Conservation (phyloP, 2,113 vertebrate genomes). For the Eulemur rufifrons region DNA sequence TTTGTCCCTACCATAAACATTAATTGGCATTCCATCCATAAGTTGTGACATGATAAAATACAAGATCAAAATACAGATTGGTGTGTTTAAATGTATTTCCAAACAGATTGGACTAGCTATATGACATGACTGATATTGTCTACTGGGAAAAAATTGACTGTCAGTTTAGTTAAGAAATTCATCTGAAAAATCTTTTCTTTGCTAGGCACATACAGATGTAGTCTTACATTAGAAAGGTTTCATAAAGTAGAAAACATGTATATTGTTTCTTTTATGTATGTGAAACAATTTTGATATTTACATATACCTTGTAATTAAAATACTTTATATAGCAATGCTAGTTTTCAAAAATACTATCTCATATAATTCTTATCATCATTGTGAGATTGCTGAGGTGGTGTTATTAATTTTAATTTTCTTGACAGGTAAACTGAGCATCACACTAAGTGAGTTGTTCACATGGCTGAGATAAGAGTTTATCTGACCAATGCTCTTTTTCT, state of each 20-base stretch:
- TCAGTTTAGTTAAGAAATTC: neutral
- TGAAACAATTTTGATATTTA: slow-evolving; percentile 15
- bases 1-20: neutral
- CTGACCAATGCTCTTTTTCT: neutral
- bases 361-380: neutral
- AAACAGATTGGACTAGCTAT: neutral
- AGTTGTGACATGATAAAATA: slow-evolving; percentile 19
- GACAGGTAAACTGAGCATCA: neutral
- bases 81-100: slow-evolving; percentile 9
- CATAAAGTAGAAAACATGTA: neutral
- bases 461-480: neutral
- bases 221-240: neutral
- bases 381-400: neutral
- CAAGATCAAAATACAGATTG: neutral
- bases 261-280: neutral
- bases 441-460: neutral
- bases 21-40: neutral
- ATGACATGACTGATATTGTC: neutral
- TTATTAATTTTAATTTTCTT: neutral
- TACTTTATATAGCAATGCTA: neutral
- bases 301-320: neutral
- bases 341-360: slow-evolving; percentile 12
- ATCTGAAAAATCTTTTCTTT: slow-evolving; percentile 19
- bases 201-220: neutral
- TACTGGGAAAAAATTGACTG: neutral